Conservation (phyloP, 1,140 invertebrate species). For the Pissodes strobi region DNA sequence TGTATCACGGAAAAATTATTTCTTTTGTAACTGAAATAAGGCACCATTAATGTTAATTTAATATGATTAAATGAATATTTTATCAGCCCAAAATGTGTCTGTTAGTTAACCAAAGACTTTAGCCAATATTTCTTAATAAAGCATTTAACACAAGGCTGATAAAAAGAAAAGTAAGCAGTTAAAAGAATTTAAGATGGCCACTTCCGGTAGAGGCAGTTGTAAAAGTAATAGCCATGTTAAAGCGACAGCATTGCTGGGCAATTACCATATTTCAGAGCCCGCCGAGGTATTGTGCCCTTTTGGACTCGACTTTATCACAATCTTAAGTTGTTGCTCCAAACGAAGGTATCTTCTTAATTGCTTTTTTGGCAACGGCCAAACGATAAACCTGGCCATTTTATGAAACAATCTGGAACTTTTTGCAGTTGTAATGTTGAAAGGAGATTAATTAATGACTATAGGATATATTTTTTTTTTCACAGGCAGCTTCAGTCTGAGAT, state of each 20-base stretch:
- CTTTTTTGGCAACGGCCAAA: conserved; percentile 9
- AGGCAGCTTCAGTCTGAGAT: too few species aligned
- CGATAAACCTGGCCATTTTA: background rate
- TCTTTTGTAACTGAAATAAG: too few species aligned
- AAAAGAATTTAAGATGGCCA: conserved; percentile 40
- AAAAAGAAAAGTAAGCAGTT: conserved; percentile 10
- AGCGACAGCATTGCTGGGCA: conserved; percentile 35
- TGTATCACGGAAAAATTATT: too few species aligned
- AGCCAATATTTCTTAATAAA: too few species aligned
- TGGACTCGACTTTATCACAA: conserved; percentile 20
- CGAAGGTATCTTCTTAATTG: conserved; percentile 28
- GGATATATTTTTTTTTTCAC: too few species aligned
- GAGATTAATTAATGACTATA: too few species aligned
- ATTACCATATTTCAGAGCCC: conserved; percentile 40
- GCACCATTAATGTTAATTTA: too few species aligned
- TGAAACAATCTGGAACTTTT: background rate
- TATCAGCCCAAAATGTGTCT: too few species aligned
- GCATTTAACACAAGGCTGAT: too few species aligned
- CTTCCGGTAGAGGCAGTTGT: conserved; percentile 36
- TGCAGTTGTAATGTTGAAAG: too few species aligned
- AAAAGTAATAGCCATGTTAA: conserved; percentile 42
- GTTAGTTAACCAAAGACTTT: too few species aligned
- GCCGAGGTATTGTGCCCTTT: conserved; percentile 25
- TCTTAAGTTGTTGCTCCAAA: conserved; percentile 27
- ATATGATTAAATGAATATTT: too few species aligned